Conservation (phyloP, 2,113 vertebrate species). For the Gavia stellata region DNA sequence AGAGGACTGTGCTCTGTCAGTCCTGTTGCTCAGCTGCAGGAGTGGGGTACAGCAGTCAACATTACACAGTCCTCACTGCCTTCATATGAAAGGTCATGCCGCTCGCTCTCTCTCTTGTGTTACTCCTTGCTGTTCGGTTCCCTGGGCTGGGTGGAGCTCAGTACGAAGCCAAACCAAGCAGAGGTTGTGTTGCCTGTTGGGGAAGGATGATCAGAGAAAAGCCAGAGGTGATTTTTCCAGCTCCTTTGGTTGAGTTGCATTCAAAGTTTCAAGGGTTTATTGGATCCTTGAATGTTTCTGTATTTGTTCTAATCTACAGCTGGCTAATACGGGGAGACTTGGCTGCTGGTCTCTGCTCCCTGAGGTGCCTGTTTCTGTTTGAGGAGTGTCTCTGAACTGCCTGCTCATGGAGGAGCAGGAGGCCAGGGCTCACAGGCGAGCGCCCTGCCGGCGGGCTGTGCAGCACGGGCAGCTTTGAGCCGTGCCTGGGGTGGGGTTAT, state of each 20-base stretch:
- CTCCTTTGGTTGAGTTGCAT: background rate
- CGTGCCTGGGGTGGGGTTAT: background rate
- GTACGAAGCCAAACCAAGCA: background rate
- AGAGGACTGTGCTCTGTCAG: background rate
- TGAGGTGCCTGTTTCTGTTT: background rate
- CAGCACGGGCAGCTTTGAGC: background rate
- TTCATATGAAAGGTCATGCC: background rate
- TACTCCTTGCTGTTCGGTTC: background rate
- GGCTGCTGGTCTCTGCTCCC: background rate
- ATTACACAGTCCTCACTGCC: background rate
- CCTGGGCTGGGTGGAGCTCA: background rate
- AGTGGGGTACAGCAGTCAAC: background rate
- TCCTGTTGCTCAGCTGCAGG: background rate
- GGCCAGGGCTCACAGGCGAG: background rate
- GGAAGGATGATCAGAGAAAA: background rate
- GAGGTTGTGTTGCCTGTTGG: background rate
- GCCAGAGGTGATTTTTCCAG: background rate
- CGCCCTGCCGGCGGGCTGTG: fast-evolving
- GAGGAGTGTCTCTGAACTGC: background rate
- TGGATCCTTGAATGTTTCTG: background rate
- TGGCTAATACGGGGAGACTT: background rate
- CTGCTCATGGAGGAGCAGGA: background rate
- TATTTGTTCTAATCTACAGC: background rate
- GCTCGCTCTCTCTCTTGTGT: background rate
- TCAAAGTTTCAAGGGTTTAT: background rate